Evolutionary conservation across 2,888 invertebrate species (phyloP).

Genomic region (Synanthedon formicaeformis): DNA sequence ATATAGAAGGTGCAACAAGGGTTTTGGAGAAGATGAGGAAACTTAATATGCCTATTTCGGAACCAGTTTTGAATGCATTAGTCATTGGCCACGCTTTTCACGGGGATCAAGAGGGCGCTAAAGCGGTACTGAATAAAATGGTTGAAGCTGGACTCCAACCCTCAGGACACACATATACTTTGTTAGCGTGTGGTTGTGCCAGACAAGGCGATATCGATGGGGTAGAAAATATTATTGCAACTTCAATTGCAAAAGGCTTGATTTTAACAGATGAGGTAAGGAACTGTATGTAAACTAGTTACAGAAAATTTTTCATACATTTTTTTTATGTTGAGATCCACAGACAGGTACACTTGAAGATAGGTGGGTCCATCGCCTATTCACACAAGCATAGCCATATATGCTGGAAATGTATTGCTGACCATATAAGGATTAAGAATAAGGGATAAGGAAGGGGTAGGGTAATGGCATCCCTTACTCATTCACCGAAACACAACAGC

Average conservation of each 20-base stretch:
- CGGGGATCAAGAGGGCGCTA: constrained; percentile 86
- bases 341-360: no score
- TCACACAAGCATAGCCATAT: no score
- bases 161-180: constrained; percentile 80
- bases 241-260: constrained; percentile 75
- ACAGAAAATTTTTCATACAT: no score
- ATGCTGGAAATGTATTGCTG: no score
- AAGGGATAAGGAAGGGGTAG: no score
- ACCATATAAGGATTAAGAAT: no score
- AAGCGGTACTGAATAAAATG: constrained; percentile 84
- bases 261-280: constrained; percentile 73
- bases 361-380: no score
- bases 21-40: constrained; percentile 88
- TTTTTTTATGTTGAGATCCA: no score
- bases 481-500: no score
- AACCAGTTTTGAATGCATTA: constrained; percentile 85
- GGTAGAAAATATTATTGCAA: constrained; percentile 67
- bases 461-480: no score
- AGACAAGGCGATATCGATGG: constrained; percentile 79
- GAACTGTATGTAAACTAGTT: no score
- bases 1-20: constrained; percentile 87
- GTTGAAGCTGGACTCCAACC: constrained; percentile 81
- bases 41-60: constrained; percentile 81
- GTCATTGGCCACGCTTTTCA: constrained; percentile 86
- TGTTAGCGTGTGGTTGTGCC: constrained; percentile 82